Percentiles rank a stretch among this genome's conserved stretches.
Conservation (phyloP, 2,113 vertebrate genomes). For the Bubo scandiacus region DNA sequence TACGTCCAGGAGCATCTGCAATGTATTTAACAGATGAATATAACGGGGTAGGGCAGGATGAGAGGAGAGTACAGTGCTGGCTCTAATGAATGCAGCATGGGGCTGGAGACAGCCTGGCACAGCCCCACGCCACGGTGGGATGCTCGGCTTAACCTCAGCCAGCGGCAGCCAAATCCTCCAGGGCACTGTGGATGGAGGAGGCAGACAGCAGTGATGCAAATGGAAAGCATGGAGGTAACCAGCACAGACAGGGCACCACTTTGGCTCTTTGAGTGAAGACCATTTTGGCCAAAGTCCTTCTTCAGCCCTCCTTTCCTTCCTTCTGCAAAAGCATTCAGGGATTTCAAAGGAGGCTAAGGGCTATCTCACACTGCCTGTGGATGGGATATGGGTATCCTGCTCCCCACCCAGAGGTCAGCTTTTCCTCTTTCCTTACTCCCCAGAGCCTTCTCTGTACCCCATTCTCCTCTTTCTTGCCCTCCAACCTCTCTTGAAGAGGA, state of each 20-base stretch:
- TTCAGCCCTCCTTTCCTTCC: neutral
- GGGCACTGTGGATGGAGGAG: neutral
- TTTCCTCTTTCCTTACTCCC: neutral
- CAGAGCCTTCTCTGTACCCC: neutral
- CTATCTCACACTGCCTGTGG: neutral
- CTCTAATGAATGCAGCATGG: rapidly evolving
- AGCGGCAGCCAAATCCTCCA: neutral
- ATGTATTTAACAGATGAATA: neutral
- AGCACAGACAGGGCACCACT: neutral
- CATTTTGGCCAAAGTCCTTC: neutral
- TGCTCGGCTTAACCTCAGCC: neutral
- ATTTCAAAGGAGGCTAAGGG: neutral
- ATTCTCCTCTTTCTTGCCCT: neutral
- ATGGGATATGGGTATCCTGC: neutral
- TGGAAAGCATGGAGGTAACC: rapidly evolving
- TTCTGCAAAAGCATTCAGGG: neutral
- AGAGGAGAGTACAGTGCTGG: neutral
- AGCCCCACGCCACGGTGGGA: rapidly evolving
- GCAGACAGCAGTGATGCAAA: neutral
- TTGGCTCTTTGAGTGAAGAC: neutral
- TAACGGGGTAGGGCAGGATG: neutral
- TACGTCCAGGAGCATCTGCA: neutral
- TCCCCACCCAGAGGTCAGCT: neutral
- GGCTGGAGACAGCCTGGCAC: neutral
- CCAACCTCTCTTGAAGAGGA: neutral